phyloP scores from a whole-genome alignment of 2,113 vertebrate species.

The Cnemophilus loriae region DNA sequence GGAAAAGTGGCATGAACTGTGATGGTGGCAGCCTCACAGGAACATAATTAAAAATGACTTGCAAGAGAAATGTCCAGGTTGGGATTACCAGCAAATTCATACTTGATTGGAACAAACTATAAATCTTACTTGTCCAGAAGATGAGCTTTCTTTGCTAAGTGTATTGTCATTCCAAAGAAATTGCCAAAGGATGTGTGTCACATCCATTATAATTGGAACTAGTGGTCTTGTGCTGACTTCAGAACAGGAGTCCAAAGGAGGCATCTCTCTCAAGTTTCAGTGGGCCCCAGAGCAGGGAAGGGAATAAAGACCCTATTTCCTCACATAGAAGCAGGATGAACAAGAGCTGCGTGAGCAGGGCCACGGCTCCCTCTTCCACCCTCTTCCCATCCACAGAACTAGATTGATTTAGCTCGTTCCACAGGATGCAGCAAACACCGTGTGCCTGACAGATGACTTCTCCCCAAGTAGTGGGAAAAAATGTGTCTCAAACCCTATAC shows the following conservation, averaged over 20 bases:
- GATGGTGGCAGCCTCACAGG: neutral
- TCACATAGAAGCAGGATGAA: neutral
- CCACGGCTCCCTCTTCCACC: neutral
- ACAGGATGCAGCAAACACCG: neutral
- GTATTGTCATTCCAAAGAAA: neutral
- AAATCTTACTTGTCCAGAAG: neutral
- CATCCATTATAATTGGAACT: neutral
- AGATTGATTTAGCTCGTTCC: neutral
- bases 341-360: neutral
- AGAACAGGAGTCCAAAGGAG: neutral
- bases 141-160: neutral
- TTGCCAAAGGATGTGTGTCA: neutral
- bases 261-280: neutral
- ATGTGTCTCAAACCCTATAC: rapidly evolving
- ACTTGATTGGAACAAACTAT: neutral
- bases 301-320: neutral
- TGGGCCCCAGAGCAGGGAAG: neutral
- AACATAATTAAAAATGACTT: neutral
- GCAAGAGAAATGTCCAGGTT: neutral
- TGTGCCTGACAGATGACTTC: neutral
- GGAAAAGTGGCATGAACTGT: neutral
- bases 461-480: neutral
- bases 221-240: neutral
- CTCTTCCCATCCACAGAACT: neutral
- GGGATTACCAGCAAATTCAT: neutral